Evolutionary conservation across 2,113 vertebrate genomes (phyloP).

Genomic region (Spea multiplicata): DNA sequence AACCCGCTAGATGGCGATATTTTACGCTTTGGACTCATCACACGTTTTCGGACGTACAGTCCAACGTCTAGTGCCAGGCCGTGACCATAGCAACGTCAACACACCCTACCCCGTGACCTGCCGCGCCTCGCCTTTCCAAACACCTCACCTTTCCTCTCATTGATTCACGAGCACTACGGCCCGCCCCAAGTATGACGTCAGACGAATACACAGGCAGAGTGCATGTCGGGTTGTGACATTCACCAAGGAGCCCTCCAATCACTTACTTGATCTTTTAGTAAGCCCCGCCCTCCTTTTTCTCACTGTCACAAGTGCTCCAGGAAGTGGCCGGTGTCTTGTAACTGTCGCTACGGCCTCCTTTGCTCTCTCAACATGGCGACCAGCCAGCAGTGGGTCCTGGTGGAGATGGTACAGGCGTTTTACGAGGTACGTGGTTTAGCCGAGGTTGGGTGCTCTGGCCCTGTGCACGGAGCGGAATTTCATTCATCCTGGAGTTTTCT

Average conservation of each 20-base stretch:
- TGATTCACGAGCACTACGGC: not conserved
- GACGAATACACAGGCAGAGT: not conserved
- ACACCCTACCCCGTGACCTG: not conserved
- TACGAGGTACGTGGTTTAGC: constrained; percentile 74
- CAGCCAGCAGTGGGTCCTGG: constrained; percentile 92
- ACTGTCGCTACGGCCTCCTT: constrained; percentile 19
- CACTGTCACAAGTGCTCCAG: constrained; percentile 32
- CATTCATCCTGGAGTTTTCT: not conserved
- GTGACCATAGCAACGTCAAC: constrained; percentile 19
- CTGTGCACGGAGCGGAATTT: too few relatives aligned
- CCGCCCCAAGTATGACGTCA: not conserved
- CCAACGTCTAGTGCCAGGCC: not conserved
- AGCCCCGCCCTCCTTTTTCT: constrained; percentile 5
- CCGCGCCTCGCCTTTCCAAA: not conserved
- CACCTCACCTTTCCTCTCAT: not conserved
- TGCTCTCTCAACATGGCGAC: constrained; percentile 64
- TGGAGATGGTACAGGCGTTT: constrained; percentile 94
- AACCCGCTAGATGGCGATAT: not conserved
- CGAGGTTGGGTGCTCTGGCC: not conserved
- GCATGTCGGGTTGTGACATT: not conserved
- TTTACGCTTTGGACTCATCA: not conserved
- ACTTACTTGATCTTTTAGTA: not conserved
- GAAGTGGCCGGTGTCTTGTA: constrained; percentile 29
- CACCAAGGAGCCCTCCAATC: constrained; percentile 10
- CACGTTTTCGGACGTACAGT: too few relatives aligned